Base-by-base conservation (phyloP, 2,797 vertebrate species). In the Anas georgica region DNA sequence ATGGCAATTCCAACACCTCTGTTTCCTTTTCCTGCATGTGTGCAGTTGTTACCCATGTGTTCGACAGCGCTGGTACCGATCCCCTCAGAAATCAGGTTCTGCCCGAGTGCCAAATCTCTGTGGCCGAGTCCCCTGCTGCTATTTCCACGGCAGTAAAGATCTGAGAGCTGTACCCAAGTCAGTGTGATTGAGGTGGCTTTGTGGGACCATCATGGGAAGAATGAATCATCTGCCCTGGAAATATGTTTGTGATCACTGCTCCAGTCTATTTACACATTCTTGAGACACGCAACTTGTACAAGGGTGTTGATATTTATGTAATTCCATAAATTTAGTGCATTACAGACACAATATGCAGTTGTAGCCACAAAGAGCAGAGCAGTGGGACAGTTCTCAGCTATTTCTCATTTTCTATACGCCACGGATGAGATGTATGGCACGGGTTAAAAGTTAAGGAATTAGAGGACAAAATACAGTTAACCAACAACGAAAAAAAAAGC, bases 191-290 rank as follows among this genome's bases (percentile, higher is more conserved):
- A 93, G 88, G 83, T 56, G 83, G 83, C 72, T 96, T 0, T 0
- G 45, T 72, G 90, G 90, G 86, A 94, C 67, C 88, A 88, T 88
- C 94, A 90, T 33, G 81, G 83, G 93, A 94, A 90, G 83, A 91
- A 93, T 97, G 93, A 96, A 93, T 94, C 95, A 96, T 91, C 88
- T 75, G 72, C 75, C 90, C 93, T 94, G 54, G 72, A 93, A 95
- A 88, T 68, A 85, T 85, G 86, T 89, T 96, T 95, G 91, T 72
- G 81, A 94, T 89, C 81, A 39, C 68, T 90, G 72, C 86, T 84
- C 85, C 52, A 64, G 22, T 37, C 96, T 95, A 80, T 93, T 93
- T 86, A 70, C 90, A 78, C 75, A 74, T 94, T 87, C 58, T 91
- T 68, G 58, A 93, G 88, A 85, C 90, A 88, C 4, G 2, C 69